Conservation (phyloP, 2,888 invertebrate genomes). For the Oscheius sp. region DNA sequence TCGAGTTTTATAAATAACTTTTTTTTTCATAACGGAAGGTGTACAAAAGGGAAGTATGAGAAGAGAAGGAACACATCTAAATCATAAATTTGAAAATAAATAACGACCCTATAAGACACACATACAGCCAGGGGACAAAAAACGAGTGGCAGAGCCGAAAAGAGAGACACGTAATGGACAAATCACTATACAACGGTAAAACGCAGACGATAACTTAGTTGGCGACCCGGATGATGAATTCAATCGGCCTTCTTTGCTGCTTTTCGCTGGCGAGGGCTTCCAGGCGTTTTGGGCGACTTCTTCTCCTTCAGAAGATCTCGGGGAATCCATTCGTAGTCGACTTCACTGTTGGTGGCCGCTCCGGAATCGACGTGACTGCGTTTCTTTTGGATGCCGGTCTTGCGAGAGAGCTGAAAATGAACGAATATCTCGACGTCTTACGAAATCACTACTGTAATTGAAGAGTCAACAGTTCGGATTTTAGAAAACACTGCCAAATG, state of each 20-base stretch:
- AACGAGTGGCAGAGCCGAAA: neutral
- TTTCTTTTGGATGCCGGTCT: constrained; percentile 65
- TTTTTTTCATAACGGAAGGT: neutral
- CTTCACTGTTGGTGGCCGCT: constrained; percentile 84
- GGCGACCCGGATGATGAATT: constrained; percentile 17
- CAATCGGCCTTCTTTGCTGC: constrained; percentile 63
- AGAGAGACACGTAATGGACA: constrained; percentile 21
- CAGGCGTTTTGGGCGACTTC: constrained; percentile 62
- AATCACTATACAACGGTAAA: constrained; percentile 19
- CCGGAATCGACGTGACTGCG: constrained; percentile 82
- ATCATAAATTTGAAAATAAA: too few relatives aligned
- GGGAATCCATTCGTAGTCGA: constrained; percentile 98
- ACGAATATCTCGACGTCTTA: neutral
- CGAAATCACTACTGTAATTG: too few relatives aligned
- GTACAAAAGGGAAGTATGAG: constrained; percentile 4
- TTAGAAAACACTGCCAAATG: neutral
- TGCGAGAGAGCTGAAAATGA: constrained; percentile 64
- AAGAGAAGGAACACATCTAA: neutral
- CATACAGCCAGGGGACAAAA: neutral
- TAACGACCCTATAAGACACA: neutral
- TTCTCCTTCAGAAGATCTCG: constrained; percentile 78
- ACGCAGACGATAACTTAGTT: neutral
- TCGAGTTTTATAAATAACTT: constrained; percentile 2
- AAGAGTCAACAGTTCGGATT: neutral
- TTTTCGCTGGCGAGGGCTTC: constrained; percentile 62